Evolutionary conservation across 2,113 vertebrate genomes (phyloP), one percentile per base, ranked within the genome.

Genomic region (Nycticryphes semicollaris): DNA sequence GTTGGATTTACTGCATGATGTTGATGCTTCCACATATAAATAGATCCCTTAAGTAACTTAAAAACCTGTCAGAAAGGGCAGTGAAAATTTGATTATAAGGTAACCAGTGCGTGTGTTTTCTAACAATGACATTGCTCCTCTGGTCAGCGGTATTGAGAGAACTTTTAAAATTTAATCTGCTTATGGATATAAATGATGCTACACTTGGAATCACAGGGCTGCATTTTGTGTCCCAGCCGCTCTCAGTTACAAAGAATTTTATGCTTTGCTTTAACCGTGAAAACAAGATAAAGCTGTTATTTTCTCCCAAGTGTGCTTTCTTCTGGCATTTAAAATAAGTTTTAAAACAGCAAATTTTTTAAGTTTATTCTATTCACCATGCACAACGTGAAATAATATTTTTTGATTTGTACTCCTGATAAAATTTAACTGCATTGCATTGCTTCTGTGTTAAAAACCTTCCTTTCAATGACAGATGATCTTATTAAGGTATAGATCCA

Each of bases 1-100:
- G 98, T 98, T 97, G 98, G 98, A 98, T 99, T 99, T 99, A 99
- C 98, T 98, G 98, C 98, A 98, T 97, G 98, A 98, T 98, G 98
- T 98, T 98, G 98, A 99, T 98, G 98, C 98, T 98, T 98, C 98
- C 98, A 98, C 98, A 98, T 98, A 98, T 97, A 98, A 98, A 98
- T 97, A 98, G 97, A 98, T 98, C 98, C 98, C 98, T 97, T 98
- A 98, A 98, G 98, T 97, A 98, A 98, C 98, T 98, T 98, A 96
- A 98, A 98, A 99, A 99, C 98, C 98, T 98, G 98, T 97, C 95
- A 97, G 98, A 98, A 98, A 98, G 98, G 95, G 97, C 98, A 98
- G 98, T 98, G 98, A 98, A 98, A 98, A 98, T 98, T 98, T 98
- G 98, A 99, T 98, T 98, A 98, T 98, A 98, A 98, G 97, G 97